Base-by-base conservation (phyloP, 2,113 vertebrate genomes). In the Pollimyrus isidori region DNA sequence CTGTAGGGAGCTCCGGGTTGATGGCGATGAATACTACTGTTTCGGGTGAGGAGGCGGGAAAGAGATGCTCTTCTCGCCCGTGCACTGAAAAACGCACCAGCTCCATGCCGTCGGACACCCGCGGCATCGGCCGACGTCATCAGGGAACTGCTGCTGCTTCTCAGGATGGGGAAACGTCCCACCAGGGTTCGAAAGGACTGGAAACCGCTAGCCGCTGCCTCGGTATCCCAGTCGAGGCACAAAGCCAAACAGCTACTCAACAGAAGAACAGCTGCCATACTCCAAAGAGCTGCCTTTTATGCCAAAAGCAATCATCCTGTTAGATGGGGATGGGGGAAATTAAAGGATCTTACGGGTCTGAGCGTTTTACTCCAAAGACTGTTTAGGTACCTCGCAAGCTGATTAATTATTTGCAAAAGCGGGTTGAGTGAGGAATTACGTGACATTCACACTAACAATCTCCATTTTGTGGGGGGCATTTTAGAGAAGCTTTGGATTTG, bases 21-120 rank as follows among this genome's bases (percentile, higher is more conserved):
- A 98, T 90, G 96, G 97, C 2, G 97, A 99, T 5, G 98, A 98
- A 89, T 99, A 99, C 95, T 98, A 97, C 95, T 98, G 97, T 94
- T 98, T 99, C 91, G 96, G 97, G 95, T 98, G 94, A 93, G 48
- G 17, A n/a, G 11, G 86, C 6, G 39, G 21, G 58, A 58, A 65
- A 0, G 50, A 11, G 11, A 0, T 23, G 17, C 85, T 0, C 15
- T 6, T 13, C 45, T 17, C 21, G 23, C 83, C 46, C 11, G n/a
- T 4, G 11, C 26, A 13, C 45, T n/a, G 11, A n/a, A 50, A 48
- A 80, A 42, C 5, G 15, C 35, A 42, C 15, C 73, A 42, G 73
- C 73, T 80, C 35, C 35, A 2, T 53, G 85, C 50, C 17, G 11
- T 48, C 7, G 21, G 82, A 45, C 23, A 4, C 45, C n/a, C 19